These are phyloP conservation scores for Pollenia angustigena DNA, from an alignment of 2,888 invertebrate species.

Conservation along the genomic window DNA sequence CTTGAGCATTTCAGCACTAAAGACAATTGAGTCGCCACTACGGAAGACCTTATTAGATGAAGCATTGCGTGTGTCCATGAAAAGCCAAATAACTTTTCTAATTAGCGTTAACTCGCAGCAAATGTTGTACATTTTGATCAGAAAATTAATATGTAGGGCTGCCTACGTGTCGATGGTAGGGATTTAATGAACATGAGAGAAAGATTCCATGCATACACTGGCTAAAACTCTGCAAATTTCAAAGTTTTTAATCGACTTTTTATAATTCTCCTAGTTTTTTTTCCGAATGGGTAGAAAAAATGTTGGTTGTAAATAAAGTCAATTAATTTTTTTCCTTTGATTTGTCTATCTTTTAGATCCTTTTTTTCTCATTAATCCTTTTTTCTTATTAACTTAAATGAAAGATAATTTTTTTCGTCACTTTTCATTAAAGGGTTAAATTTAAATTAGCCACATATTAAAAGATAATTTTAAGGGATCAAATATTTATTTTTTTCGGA, in stretches of 20 bases:
- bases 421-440: conserved; percentile 34
- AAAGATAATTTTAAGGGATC: neutral
- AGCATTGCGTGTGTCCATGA: conserved; percentile 53
- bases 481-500: neutral
- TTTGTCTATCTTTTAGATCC: conserved; percentile 10
- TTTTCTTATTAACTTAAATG: neutral
- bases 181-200: neutral
- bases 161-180: neutral
- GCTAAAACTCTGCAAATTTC: conserved; percentile 32
- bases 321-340: conserved; percentile 48
- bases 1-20: conserved; percentile 22
- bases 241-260: conserved; percentile 64
- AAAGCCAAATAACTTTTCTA: conserved; percentile 70
- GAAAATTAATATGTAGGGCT: neutral
- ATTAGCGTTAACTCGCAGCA: conserved; percentile 64
- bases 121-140: conserved; percentile 26
- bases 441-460: conserved; percentile 58
- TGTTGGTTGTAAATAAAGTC: conserved; percentile 8
- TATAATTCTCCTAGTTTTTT: conserved; percentile 26
- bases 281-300: neutral
- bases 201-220: neutral
- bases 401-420: conserved; percentile 25
- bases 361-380: conserved; percentile 11
- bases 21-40: conserved; percentile 50
- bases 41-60: conserved; percentile 63